Base-by-base conservation (phyloP, 2,113 vertebrate species). In the Carassius auratus region DNA sequence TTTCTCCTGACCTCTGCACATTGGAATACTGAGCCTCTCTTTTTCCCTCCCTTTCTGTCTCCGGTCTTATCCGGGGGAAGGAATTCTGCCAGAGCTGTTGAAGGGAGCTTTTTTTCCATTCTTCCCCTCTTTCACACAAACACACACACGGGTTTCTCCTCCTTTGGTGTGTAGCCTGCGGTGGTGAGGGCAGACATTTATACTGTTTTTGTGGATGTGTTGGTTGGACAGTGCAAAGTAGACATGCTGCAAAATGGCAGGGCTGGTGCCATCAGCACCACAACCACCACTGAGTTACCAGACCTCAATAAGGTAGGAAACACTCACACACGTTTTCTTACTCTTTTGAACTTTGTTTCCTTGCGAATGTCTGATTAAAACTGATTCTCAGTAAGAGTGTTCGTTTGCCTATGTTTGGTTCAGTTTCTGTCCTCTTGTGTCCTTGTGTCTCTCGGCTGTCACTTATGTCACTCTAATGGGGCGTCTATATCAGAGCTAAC, bases 161-260 rank as follows among this genome's bases (percentile, higher is more conserved):
- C 19, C 61, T 45, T 76, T 76, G 30, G 14, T 64, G 62, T 85
- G 61, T 80, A 69, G 91, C 87, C 91, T 84, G 91, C 80, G 82
- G 90, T 38, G 75, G 92, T 69, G 90, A 89, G 87, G 9, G 89
- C 86, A 86, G 90, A 93, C 87, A 87, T 82, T 86, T 91, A 55
- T 91, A 84, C 90, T 89, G 91, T 91, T 91, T 91, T 87, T 84
- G 88, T 87, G 92, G 87, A 90, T 92, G 91, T 75, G 87, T 66
- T 26, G 19, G 19, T 71, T 77, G 90, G 84, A 91, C 89, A 86
- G 85, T 87, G 89, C 80, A 89, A 89, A 85, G 80, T 85, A 94
- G 92, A 91, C 88, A 95, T 95, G 94, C 90, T 89, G 84, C 91
- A 90, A 91, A 93, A 94, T 86, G 89, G 93, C 52, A 89, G 89